Evolutionary conservation across 2,797 vertebrate species (phyloP), one percentile per base, ranked within the genome.

Genomic region (Periparus ater): DNA sequence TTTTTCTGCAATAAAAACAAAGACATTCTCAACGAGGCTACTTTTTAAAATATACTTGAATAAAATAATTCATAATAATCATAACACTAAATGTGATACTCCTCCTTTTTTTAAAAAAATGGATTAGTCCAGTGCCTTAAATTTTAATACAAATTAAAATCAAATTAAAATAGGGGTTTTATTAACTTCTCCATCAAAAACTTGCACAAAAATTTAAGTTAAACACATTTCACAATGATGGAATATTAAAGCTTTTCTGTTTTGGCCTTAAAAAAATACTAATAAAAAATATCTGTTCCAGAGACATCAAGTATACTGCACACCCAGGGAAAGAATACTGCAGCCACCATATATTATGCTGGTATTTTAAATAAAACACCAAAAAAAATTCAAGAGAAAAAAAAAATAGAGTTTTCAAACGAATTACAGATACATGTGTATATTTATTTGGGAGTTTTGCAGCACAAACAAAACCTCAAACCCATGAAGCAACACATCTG

Each of bases 1-100:
- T 25, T 65, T 88, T 91, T 95, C 61, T 54, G 13, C 63, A 92
- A 34, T 71, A 91, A 93, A 88, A 86, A 65, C 13, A n/a, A 84
- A 70, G 60, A 42, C 5, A 25, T 17, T 81, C 44, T 83, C 50
- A 73, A 76, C 13, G 65, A 63, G 19, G 44, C 18, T 58, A 70
- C 23, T 38, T 82, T 91, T 57, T 23, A 48, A 84, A 83, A 42
- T 2, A 7, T 51, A 85, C 27, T 65, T 36, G 8, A 89, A 74
- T 42, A 79, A 85, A 89, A 58, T 54, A 38, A 81, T 55, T 83
- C 7, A 2, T 40, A 82, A 17, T 2, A 88, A 11, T 40, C 47
- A 2, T 54, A 91, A 89, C 26, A 57, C 25, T 72, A 83, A 71
- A 80, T 30, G 20, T 44, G 50, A 51, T n/a, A 67, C 9, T 11